Base-by-base conservation (phyloP, 2,888 invertebrate genomes). In the Nycteola revayana region DNA sequence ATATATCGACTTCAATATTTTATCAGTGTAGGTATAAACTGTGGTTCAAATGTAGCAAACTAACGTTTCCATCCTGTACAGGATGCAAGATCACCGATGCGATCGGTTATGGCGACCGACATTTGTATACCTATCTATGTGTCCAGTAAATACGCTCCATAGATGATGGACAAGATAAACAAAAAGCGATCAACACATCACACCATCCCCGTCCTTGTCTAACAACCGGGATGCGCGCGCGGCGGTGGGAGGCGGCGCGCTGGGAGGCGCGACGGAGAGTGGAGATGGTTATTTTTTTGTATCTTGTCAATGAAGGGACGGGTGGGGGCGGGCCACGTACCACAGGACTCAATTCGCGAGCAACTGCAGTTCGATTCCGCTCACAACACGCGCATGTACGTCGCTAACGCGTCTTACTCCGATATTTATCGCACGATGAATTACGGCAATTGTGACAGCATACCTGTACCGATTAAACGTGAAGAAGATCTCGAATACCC, bases 261-360 rank as follows among this genome's bases (percentile, higher is more conserved):
- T 67, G 67, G 76, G 75, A 72, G 76, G 75, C 70, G 71, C 67
- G 41, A 48, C 58, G 58, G 57, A 63, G 48, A 56, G 61, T 75
- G 77, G 79, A 80, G 75, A 72, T 78, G 84, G 77, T 72, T 74
- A 72, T 82, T 85, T 86, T 66, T 86, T 87, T 87, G 77, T 85
- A 67, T 82, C 80, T 84, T 83, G 85, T 87, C 85, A 86, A 83
- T 80, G 84, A 85, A 86, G 80, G 82, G 78, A 78, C 81, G 80
- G 75, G 74, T 70, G 70, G 82, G 80, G 84, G 84, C 83, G 80
- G 81, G 59, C 64, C 67, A 61, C 54, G 54, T 47, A 59, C 43
- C 49, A 63, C 74, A 73, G 75, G 76, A 70, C 61, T 64, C 73
- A 73, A 72, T 76, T 60, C 50, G 60, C n/a, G n/a, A n/a, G n/a